phyloP scores from a whole-genome alignment of 2,797 vertebrate genomes.

The Tokudaia tokunoshimensis region DNA sequence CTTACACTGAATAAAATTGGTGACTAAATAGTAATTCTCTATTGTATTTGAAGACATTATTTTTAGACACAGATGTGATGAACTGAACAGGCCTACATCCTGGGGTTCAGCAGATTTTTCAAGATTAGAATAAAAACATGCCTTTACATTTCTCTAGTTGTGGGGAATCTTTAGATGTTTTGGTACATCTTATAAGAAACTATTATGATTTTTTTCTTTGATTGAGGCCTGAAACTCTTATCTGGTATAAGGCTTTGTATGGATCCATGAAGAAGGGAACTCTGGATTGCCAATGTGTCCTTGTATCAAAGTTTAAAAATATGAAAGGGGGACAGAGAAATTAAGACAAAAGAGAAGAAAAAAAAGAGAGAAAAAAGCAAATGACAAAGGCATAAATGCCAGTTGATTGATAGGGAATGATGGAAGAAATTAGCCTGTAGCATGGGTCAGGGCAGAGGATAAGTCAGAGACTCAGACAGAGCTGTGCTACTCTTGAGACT shows the following conservation, averaged over 20 bases:
- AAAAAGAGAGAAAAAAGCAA: not conserved
- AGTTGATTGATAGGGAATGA: not conserved
- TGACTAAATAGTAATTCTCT: not conserved
- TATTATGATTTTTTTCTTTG: not conserved
- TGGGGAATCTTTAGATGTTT: not conserved
- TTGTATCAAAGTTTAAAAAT: not conserved
- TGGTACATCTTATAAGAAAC: not conserved
- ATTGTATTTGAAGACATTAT: conserved; percentile 32
- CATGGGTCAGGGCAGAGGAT: not conserved
- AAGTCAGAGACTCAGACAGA: not conserved
- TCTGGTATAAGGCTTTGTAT: not conserved
- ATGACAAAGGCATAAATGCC: not conserved
- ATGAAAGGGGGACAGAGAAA: not conserved
- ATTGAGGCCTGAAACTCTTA: not conserved
- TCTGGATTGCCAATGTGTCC: not conserved
- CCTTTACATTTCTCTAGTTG: conserved; percentile 39
- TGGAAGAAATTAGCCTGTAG: not conserved
- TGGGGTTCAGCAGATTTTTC: conserved; percentile 16
- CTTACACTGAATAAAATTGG: not conserved
- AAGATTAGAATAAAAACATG: not conserved
- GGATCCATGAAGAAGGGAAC: not conserved
- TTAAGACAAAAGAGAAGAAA: not conserved
- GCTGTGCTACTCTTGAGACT: not conserved
- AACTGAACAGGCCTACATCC: not conserved
- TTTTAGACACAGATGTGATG: not conserved